These are phyloP conservation scores for Chaenocephalus aceratus DNA, from an alignment of 2,113 vertebrate genomes.

Conservation along the genomic window DNA sequence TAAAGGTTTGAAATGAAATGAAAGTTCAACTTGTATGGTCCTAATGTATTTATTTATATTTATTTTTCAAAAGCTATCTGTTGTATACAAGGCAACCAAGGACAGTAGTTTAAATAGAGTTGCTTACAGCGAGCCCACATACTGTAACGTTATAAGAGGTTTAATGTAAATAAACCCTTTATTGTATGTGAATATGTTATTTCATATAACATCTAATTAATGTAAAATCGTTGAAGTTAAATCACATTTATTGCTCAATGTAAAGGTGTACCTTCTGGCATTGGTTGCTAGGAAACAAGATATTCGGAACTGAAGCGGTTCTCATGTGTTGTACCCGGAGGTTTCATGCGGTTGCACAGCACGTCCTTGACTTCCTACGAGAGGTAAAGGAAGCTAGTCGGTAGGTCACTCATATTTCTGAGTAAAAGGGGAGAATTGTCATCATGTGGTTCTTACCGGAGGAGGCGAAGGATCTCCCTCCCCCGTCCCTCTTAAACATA, in stretches of 20 bases:
- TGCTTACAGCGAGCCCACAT: not conserved
- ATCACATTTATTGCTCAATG: not conserved
- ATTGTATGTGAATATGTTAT: not conserved
- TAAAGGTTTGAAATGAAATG: no score
- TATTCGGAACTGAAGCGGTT: slow-evolving; percentile 16
- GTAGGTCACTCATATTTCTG: slow-evolving; percentile 9
- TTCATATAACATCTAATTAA: not conserved
- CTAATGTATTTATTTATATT: no score
- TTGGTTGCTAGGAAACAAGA: slow-evolving; percentile 56
- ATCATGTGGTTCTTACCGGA: slow-evolving; percentile 84
- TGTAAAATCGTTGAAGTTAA: not conserved
- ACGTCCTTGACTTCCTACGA: slow-evolving; percentile 77
- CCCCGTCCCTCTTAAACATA: slow-evolving; percentile 84
- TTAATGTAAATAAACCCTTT: not conserved
- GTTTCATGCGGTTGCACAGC: not conserved
- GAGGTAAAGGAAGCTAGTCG: slow-evolving; percentile 33
- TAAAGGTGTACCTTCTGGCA: not conserved
- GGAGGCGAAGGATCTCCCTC: slow-evolving; percentile 82
- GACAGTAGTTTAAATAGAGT: not conserved
- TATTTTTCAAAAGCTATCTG: no score
- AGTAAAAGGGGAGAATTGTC: not conserved
- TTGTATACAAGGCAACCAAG: not conserved
- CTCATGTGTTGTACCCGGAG: slow-evolving; percentile 41
- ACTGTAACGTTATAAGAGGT: not conserved
- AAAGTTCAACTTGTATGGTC: no score